Evolutionary conservation across 2,888 invertebrate species (phyloP).

Genomic region (Orchesella flavescens): DNA sequence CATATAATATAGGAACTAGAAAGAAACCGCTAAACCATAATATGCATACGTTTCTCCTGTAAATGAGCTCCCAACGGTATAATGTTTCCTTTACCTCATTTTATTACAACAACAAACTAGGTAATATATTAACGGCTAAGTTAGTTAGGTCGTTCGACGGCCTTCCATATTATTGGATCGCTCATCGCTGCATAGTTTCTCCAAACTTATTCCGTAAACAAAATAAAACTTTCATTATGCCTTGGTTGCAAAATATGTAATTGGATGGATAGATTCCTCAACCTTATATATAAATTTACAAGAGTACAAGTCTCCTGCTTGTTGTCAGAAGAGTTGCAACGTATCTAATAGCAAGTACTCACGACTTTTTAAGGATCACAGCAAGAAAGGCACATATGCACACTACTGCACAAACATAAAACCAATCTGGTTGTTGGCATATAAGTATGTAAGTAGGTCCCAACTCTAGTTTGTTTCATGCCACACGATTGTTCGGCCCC

Average conservation of each 20-base stretch:
- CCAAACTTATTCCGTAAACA: background rate
- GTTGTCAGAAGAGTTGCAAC: background rate
- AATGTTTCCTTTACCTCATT: constrained; percentile 2
- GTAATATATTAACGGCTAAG: background rate
- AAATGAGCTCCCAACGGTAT: constrained; percentile 30
- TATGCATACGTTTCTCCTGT: background rate
- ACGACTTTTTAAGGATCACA: background rate
- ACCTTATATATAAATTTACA: background rate
- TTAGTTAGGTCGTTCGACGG: constrained; percentile 47
- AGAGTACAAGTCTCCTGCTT: background rate
- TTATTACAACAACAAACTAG: background rate
- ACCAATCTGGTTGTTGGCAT: background rate
- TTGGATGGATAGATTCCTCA: background rate
- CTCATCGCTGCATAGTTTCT: background rate
- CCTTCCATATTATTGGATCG: no score
- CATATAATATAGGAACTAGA: background rate
- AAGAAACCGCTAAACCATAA: constrained; percentile 10
- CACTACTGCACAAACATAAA: background rate
- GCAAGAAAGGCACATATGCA: background rate
- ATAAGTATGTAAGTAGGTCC: background rate
- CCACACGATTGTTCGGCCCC: no score
- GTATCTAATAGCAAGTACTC: background rate
- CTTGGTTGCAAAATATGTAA: background rate
- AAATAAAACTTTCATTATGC: background rate
- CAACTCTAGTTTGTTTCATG: background rate